Evolutionary conservation across 2,888 invertebrate species (phyloP), one percentile per base, ranked within the genome.

Genomic region (Aphrophora alni): DNA sequence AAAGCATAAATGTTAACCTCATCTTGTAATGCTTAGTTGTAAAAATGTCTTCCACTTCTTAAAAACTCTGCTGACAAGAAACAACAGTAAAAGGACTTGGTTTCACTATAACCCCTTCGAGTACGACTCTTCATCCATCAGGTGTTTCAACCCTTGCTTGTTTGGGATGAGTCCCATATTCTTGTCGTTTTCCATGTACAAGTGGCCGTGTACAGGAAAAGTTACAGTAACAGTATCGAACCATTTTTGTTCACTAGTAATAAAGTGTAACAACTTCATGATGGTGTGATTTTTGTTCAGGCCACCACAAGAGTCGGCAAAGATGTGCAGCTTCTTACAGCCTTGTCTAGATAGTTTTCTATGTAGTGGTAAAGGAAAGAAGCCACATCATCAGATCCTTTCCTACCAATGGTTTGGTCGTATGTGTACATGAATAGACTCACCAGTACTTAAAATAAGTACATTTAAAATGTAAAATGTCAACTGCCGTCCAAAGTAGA

Each of bases 361-460:
- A 80, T 26, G 24, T 44, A 80, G 69, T 38, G 24, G 26, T 24
- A 21, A 2, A 75, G 17, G 25, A 75, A 51, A 24, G 75, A 75
- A 21, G 68, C 77, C 8, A 72, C 78, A 38, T 78, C 72, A 73
- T 81, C 73, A 59, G 77, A 71, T 38, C 77, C 81, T 74, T 81
- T 81, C 25, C 51, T 81, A 4, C 26, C 81, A 59, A 72, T 33
- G 2, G 70, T 70, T 59, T 81, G 38, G 38, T 59, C 70, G 25
- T 78, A 78, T 17, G 78, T 78, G 69, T 81, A 81, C 38, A 78
- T 38, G n/a, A 7, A 81, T 59, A 0, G 78, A 72, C 21, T 71
- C n/a, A 0, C 27, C 28, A 73, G 0, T 59, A 25, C 51, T 26
- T 12, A 78, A 44, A 5, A 74, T 33, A 24, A 72, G 33, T 0